Conservation (phyloP, 2,888 invertebrate species). For the Cryptus armator region DNA sequence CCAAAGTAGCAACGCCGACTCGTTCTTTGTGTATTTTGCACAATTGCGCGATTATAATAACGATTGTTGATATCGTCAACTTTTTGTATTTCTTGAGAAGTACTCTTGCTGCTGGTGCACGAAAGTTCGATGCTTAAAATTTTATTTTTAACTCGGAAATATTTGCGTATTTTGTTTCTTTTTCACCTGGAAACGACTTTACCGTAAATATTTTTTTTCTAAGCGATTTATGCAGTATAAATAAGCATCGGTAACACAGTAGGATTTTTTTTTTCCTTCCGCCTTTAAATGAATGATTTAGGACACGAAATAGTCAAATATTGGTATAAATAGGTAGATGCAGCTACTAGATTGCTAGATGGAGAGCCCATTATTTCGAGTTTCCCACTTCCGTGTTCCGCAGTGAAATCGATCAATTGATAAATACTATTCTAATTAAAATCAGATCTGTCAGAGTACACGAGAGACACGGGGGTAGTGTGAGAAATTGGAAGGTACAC, state of each 20-base stretch:
- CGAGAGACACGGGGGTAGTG: slow-evolving; percentile 9
- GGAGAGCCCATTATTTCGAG: slow-evolving; percentile 54
- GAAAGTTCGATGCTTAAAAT: too few relatives aligned
- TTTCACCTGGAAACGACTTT: too few relatives aligned
- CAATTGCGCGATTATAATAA: not conserved
- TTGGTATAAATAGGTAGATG: not conserved
- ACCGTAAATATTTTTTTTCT: too few relatives aligned
- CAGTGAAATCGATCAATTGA: slow-evolving; percentile 36
- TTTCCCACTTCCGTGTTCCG: not conserved
- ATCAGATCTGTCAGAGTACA: slow-evolving; percentile 31
- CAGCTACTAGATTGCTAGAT: slow-evolving; percentile 10
- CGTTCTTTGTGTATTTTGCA: not conserved
- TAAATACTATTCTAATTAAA: slow-evolving; percentile 52
- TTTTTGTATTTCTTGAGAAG: too few relatives aligned
- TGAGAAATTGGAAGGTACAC: not conserved
- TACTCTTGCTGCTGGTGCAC: too few relatives aligned
- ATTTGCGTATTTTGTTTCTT: too few relatives aligned
- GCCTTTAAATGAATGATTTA: not conserved
- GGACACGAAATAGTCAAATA: not conserved
- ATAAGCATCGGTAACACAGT: too few relatives aligned
- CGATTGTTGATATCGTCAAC: slow-evolving; percentile 7
- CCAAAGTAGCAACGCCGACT: slow-evolving; percentile 12
- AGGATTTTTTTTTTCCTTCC: too few relatives aligned
- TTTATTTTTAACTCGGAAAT: too few relatives aligned
- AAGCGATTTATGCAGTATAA: too few relatives aligned